Evolutionary conservation across 1,140 invertebrate species (phyloP), one percentile per base, ranked within the genome.

Genomic region (Lepidurus arcticus): DNA sequence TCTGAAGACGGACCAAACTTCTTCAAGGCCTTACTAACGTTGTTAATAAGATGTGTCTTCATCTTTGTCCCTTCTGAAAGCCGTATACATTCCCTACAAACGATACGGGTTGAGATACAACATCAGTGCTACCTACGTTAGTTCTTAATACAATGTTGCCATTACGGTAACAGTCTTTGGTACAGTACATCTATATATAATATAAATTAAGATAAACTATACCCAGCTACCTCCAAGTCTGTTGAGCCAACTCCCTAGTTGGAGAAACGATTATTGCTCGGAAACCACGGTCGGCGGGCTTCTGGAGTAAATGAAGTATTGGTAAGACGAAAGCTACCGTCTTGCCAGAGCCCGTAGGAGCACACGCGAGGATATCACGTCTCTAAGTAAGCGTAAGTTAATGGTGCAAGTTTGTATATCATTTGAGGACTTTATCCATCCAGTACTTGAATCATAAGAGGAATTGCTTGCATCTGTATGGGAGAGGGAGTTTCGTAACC

Each of bases 401-500:
- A 44, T 73, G 11, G 11, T 34, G 42, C 21, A 81, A 42, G 16
- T 74, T 6, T 13, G 26, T 74, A 75, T 7, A 75, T 75, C 53
- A 42, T 75, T 13, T 53, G 13, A 24, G 24, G 21, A 11, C 4
- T 16, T 24, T 6, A 13, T n/a, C 21, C 7, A 65, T 6, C 26
- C 82, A 82, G 85, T 84, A 92, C 91, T 85, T 91, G 86, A 74
- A 97, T 83, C 90, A 98, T 91, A 53, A 93, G 88, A 16, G 97
- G 94, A 80, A 98, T 89, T 0, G 94, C 92, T 87, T 98, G 96
- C 89, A 95, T 93, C 86, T 99, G 97, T 82, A 99, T 93, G 0
- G 96, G 91, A 8, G 97, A 98, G 10, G 97, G 97, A 78, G 88
- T 86, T 1, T 83, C 83, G 83, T 97, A 98, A 0, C 92, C 91